Evolutionary conservation across 2,797 vertebrate genomes (phyloP).

Genomic region (Macroramphosus scolopax): DNA sequence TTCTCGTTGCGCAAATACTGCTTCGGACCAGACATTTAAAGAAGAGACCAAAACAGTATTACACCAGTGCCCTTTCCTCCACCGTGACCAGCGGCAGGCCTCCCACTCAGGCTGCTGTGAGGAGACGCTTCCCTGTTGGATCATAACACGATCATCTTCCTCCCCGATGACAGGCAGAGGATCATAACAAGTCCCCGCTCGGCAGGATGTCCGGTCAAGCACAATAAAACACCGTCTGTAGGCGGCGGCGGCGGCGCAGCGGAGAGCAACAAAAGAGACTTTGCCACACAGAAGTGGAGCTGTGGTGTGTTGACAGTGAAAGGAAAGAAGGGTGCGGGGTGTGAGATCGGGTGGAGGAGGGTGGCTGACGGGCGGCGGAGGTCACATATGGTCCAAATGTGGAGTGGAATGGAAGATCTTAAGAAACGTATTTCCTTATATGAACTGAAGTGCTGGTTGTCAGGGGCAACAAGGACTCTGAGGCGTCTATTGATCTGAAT

Average conservation of each 20-base stretch:
- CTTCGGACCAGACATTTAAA: not conserved
- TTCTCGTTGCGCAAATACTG: no score
- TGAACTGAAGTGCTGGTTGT: not conserved
- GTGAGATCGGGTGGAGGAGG: conserved; percentile 27
- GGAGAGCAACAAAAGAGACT: conserved; percentile 2
- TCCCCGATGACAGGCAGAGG: conserved; percentile 17
- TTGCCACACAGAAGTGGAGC: conserved; percentile 43
- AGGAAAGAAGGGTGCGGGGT: conserved; percentile 60
- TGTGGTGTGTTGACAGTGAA: conserved; percentile 59
- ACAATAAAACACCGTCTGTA: conserved; percentile 24
- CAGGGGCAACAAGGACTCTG: not conserved
- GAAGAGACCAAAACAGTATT: conserved; percentile 21
- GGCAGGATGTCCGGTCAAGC: conserved; percentile 35
- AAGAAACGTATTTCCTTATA: not conserved
- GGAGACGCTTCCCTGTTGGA: not conserved
- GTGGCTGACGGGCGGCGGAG: conserved; percentile 6
- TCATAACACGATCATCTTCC: conserved; percentile 49
- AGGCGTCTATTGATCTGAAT: no score
- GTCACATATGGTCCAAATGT: conserved; percentile 37
- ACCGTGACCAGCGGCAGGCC: not conserved
- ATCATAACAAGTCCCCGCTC: conserved; percentile 48
- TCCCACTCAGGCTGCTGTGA: not conserved
- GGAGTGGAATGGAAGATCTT: conserved; percentile 21
- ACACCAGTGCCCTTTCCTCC: not conserved
- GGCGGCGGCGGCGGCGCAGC: not conserved